These are phyloP conservation scores for Gambusia holbrooki DNA, from an alignment of 2,113 vertebrate species.

Conservation along the genomic window DNA sequence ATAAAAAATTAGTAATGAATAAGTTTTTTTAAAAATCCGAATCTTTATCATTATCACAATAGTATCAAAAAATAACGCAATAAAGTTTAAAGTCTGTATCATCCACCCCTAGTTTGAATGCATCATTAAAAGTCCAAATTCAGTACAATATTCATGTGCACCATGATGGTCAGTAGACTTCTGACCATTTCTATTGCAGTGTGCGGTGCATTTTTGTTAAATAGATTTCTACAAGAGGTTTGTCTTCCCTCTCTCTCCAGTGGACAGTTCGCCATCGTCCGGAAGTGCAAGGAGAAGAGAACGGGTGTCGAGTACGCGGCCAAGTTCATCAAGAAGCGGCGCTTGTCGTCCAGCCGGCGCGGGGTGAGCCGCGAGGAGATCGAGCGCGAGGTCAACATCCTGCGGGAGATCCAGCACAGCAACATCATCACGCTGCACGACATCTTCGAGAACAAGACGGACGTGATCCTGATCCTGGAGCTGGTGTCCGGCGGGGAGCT, in stretches of 20 bases:
- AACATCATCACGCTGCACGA: conserved; percentile 98
- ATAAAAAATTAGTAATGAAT: too few relatives aligned
- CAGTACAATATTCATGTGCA: not conserved
- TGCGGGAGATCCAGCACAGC: conserved; percentile 95
- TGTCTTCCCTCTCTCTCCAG: conserved; percentile 57
- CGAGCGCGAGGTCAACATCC: conserved; percentile 94
- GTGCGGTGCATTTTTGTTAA: not conserved
- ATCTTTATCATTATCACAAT: too few relatives aligned
- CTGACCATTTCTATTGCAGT: not conserved
- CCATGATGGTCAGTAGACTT: not conserved
- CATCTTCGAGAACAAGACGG: conserved; percentile 97
- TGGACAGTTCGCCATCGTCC: conserved; percentile 95
- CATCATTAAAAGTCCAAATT: too few relatives aligned
- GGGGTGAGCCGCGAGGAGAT: conserved; percentile 98
- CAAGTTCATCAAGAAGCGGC: conserved; percentile 98
- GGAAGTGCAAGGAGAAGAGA: conserved; percentile 91
- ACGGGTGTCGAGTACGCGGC: conserved; percentile 87
- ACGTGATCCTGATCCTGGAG: conserved; percentile 97
- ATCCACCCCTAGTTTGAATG: too few relatives aligned
- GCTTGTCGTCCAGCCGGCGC: conserved; percentile 91
- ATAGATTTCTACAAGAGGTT: not conserved
- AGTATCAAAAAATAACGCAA: too few relatives aligned
- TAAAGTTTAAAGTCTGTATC: too few relatives aligned
- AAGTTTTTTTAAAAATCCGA: too few relatives aligned
- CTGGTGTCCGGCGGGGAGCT: conserved; percentile 95